Conservation (phyloP, 2,113 vertebrate genomes). For the Peromyscus californicus region DNA sequence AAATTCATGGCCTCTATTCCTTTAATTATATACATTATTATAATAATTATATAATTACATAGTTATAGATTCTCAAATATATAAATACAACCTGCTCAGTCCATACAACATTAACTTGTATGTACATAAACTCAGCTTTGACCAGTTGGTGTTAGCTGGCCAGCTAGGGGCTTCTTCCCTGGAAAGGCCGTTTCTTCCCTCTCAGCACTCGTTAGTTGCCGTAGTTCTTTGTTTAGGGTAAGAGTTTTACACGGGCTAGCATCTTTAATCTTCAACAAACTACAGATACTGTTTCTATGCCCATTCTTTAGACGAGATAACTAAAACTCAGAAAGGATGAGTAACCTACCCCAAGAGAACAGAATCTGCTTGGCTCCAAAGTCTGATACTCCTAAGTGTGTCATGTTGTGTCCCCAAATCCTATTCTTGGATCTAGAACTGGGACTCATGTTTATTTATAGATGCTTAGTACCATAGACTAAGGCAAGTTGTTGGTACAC, state of each 20-base stretch:
- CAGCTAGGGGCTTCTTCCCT: not conserved
- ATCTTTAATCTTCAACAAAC: not conserved
- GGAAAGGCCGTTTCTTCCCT: not conserved
- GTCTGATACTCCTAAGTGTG: not conserved
- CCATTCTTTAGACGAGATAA: constrained; percentile 29
- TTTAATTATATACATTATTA: not conserved
- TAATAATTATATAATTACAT: not conserved
- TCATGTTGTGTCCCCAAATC: not conserved
- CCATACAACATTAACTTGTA: not conserved
- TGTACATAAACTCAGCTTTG: not conserved
- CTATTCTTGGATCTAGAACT: not conserved
- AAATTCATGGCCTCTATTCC: not conserved
- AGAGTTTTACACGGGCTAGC: not conserved
- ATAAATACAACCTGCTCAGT: not conserved
- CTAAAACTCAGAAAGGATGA: not conserved
- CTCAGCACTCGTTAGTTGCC: not conserved
- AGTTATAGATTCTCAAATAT: not conserved
- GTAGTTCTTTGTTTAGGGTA: not conserved
- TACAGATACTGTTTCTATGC: not conserved
- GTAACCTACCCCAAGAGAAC: not conserved
- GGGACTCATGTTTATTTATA: not conserved
- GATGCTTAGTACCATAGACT: not conserved
- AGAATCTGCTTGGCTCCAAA: not conserved
- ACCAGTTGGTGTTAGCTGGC: not conserved
- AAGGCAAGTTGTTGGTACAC: not conserved